Percentiles rank a stretch among this genome's conserved stretches.
Evolutionary conservation across 2,888 invertebrate genomes (phyloP).

Genomic region (Subacronicta megacephala): DNA sequence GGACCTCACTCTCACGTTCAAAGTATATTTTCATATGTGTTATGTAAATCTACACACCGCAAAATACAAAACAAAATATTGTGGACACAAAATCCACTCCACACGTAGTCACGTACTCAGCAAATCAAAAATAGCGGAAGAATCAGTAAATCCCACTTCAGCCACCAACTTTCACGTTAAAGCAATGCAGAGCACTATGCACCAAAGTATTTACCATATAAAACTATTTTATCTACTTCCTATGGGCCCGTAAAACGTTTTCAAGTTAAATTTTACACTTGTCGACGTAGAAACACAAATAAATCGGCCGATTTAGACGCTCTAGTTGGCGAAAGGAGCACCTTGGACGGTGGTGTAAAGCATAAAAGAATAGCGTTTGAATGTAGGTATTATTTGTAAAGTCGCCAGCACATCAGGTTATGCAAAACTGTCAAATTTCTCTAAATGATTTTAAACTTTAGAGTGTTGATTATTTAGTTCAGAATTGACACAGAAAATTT

Average conservation of each 20-base stretch:
- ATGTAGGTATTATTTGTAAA: no score
- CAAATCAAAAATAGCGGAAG: conserved; percentile 26
- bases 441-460: no score
- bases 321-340: conserved; percentile 61
- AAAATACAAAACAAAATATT: conserved; percentile 6
- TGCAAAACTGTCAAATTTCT: no score
- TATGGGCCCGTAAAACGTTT: conserved; percentile 74
- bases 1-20: no score
- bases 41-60: not conserved
- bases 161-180: conserved; percentile 23
- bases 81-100: conserved; percentile 1
- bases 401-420: no score
- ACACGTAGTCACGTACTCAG: conserved; percentile 13
- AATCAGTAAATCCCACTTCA: conserved; percentile 18
- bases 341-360: conserved; percentile 44
- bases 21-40: no score
- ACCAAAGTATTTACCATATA: conserved; percentile 58
- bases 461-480: no score
- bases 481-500: no score
- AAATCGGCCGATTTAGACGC: conserved; percentile 76
- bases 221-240: conserved; percentile 68
- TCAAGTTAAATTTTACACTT: conserved; percentile 73
- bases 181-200: conserved; percentile 17
- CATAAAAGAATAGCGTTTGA: conserved; percentile 15
- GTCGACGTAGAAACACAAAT: conserved; percentile 71